These are phyloP conservation scores for Coryphaenoides rupestris DNA, from an alignment of 2,113 vertebrate species.

Conservation along the genomic window DNA sequence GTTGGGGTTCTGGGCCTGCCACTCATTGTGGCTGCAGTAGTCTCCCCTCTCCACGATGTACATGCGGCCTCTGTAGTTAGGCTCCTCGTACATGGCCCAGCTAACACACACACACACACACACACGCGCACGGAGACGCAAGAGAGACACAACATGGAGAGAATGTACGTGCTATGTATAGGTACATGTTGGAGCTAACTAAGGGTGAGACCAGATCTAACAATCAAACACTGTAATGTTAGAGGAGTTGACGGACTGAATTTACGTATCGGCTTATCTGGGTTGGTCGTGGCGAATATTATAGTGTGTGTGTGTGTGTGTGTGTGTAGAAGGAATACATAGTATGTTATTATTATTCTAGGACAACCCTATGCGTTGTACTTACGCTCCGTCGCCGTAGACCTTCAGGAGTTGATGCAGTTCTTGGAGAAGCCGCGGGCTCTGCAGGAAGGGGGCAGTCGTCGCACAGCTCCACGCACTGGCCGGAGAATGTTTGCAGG, in stretches of 20 bases:
- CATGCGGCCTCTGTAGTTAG: conserved; percentile 89
- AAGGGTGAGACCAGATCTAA: too few relatives aligned
- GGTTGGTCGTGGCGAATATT: too few relatives aligned
- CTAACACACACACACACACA: conserved; percentile 50
- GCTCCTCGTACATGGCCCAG: conserved; percentile 94
- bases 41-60: conserved; percentile 86
- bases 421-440: conserved; percentile 81
- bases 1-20: conserved; percentile 83
- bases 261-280: too few relatives aligned
- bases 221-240: too few relatives aligned
- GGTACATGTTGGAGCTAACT: too few relatives aligned
- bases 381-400: conserved; percentile 89
- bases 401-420: conserved; percentile 87
- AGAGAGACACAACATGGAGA: too few relatives aligned
- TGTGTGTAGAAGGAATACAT: conserved; percentile 1
- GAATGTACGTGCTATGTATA: too few relatives aligned
- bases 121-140: background rate
- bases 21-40: conserved; percentile 80
- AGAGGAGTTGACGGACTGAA: too few relatives aligned
- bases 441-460: conserved; percentile 88
- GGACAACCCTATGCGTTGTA: too few relatives aligned
- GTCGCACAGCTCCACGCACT: conserved; percentile 83
- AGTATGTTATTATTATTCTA: too few relatives aligned
- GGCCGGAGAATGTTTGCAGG: conserved; percentile 81
- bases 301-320: background rate